These are phyloP conservation scores for Drosophila bifasciata DNA, from an alignment of 1,140 invertebrate species.

Conservation along the genomic window DNA sequence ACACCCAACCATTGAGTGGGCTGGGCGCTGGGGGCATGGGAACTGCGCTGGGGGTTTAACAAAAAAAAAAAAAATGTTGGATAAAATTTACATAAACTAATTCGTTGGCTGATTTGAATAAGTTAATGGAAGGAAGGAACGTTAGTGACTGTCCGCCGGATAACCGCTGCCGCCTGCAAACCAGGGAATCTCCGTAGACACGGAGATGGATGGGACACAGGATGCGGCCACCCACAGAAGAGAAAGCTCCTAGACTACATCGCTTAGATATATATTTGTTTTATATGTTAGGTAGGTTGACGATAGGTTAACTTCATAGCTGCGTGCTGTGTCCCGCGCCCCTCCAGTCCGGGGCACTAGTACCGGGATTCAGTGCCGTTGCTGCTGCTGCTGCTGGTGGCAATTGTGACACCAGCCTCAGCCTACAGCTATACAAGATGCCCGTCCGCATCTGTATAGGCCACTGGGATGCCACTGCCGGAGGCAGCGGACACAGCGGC, in stretches of 20 bases:
- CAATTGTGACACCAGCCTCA: slow-evolving; percentile 54
- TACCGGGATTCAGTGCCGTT: slow-evolving; percentile 60
- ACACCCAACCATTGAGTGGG: slow-evolving; percentile 45
- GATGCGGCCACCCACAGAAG: slow-evolving; percentile 21
- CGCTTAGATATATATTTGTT: slow-evolving; percentile 38
- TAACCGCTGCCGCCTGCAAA: slow-evolving; percentile 2
- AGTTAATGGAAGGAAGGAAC: slow-evolving; percentile 61
- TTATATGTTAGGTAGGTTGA: slow-evolving; percentile 25
- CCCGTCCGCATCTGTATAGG: slow-evolving; percentile 82
- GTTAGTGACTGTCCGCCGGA: neutral
- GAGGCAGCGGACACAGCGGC: slow-evolving; percentile 19
- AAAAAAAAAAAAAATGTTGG: slow-evolving; percentile 5
- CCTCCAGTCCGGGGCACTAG: slow-evolving; percentile 3
- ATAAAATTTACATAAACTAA: slow-evolving; percentile 81
- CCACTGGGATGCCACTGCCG: slow-evolving; percentile 55
- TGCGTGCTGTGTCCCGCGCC: slow-evolving; percentile 2
- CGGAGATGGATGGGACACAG: neutral
- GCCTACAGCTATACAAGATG: slow-evolving; percentile 84
- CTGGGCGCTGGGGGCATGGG: neutral
- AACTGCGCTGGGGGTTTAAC: neutral
- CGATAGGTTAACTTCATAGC: slow-evolving; percentile 15
- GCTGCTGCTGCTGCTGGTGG: slow-evolving; percentile 14
- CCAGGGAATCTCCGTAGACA: neutral
- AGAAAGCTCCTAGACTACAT: slow-evolving; percentile 67
- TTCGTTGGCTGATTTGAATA: slow-evolving; percentile 81